Conservation (phyloP, 2,888 invertebrate genomes). For the Cyclophora albipunctata region DNA sequence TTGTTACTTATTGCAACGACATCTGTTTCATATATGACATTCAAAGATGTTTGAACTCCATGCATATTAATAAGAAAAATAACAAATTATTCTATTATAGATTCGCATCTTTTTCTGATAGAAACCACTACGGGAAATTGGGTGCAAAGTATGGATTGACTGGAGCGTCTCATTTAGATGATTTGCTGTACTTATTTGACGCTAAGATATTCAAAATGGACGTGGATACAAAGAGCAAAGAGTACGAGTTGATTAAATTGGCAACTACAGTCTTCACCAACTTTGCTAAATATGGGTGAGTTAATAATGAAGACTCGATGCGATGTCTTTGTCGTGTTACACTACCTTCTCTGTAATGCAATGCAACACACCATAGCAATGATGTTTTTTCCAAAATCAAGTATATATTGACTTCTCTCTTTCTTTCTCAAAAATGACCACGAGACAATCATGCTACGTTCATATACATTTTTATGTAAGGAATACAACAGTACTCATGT, state of each 20-base stretch:
- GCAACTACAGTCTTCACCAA: conserved; percentile 43
- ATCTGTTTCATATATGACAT: conserved; percentile 24
- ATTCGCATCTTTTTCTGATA: conserved; percentile 37
- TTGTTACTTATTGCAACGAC: conserved; percentile 26
- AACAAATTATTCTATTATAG: conserved; percentile 25
- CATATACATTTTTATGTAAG: no score
- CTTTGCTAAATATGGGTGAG: conserved; percentile 53
- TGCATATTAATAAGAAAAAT: conserved; percentile 9
- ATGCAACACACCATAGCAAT: no score
- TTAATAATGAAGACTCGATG: conserved; percentile 1
- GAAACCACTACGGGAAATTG: conserved; percentile 31
- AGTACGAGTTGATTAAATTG: conserved; percentile 36
- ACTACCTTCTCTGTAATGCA: no score
- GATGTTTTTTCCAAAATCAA: no score
- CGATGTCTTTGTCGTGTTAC: no score
- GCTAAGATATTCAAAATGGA: conserved; percentile 27
- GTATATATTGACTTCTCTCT: no score
- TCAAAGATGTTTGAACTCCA: conserved; percentile 11
- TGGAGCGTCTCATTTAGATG: conserved; percentile 46
- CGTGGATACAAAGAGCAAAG: conserved; percentile 29
- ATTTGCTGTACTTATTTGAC: conserved; percentile 45
- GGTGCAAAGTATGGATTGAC: conserved; percentile 31
- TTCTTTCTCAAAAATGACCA: no score
- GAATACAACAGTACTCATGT: no score
- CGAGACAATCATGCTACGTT: no score